Evolutionary conservation across 2,797 vertebrate species (phyloP).

Genomic region (Catharus ustulatus): DNA sequence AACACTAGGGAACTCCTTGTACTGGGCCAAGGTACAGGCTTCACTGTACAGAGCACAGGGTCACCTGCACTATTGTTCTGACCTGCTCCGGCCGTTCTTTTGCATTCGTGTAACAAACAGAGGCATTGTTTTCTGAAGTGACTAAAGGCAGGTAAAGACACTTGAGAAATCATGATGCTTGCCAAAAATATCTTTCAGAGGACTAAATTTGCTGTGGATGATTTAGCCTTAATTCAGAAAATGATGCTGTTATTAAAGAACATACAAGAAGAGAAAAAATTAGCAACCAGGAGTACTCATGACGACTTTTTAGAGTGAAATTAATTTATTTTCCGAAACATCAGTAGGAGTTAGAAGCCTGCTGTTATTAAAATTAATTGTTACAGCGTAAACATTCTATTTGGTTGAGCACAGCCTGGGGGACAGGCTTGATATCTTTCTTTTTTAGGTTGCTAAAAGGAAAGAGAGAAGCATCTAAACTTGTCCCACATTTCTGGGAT

Average conservation of each 20-base stretch:
- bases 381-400: neutral
- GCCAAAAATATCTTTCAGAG: neutral
- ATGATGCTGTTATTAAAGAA: neutral
- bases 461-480: neutral
- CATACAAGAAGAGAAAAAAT: neutral
- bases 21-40: neutral
- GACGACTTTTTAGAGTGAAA: neutral
- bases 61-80: constrained; percentile 43
- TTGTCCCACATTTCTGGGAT: neutral
- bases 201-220: neutral
- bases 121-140: neutral
- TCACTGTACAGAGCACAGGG: neutral
- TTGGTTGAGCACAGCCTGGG: neutral
- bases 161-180: neutral
- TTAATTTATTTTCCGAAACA: neutral
- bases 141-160: neutral
- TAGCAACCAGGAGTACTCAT: neutral
- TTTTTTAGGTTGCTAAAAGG: neutral
- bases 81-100: neutral
- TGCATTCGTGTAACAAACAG: neutral
- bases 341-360: neutral
- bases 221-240: neutral
- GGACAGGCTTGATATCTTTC: neutral
- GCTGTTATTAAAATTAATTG: neutral
- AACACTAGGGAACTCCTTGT: constrained; percentile 1